Percentiles rank a stretch among this genome's conserved stretches.
These are phyloP conservation scores for Endomychus coccineus DNA, from an alignment of 2,888 invertebrate species.

Conservation along the genomic window DNA sequence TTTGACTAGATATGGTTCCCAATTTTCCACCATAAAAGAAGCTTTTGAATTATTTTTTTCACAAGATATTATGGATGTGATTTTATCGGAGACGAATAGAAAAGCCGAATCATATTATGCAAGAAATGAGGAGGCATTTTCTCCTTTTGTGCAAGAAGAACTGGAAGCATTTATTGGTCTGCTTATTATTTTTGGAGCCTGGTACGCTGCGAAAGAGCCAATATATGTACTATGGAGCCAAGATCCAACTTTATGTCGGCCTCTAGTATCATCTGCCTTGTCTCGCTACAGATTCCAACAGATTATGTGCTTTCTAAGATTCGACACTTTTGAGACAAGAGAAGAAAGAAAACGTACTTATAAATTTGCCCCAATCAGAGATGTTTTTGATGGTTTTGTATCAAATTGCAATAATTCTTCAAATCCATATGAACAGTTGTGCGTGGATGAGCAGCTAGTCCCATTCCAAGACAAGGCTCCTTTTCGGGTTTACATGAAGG, in stretches of 20 bases:
- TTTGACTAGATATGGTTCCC: conserved; percentile 8
- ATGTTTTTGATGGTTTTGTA: conserved; percentile 12
- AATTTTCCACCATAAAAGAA: conserved; percentile 7
- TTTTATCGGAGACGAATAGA: conserved; percentile 7
- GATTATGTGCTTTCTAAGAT: conserved; percentile 11
- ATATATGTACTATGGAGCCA: conserved; percentile 16
- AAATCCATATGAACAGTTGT: conserved; percentile 5
- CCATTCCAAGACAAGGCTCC: too few species aligned
- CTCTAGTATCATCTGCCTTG: conserved; percentile 17
- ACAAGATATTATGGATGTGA: conserved; percentile 7
- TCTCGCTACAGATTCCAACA: conserved; percentile 12
- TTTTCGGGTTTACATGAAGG: too few species aligned
- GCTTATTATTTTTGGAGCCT: conserved; percentile 18
- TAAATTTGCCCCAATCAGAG: conserved; percentile 12
- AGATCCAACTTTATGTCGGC: conserved; percentile 16
- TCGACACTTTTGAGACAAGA: conserved; percentile 15
- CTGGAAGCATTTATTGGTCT: conserved; percentile 8
- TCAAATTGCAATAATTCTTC: conserved; percentile 7
- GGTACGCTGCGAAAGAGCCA: conserved; percentile 11
- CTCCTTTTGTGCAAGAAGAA: conserved; percentile 5
- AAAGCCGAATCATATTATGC: conserved; percentile 5
- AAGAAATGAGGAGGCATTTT: conserved; percentile 1
- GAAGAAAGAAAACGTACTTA: conserved; percentile 12
- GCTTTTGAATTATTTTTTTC: conserved; percentile 6
- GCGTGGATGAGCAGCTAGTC: conserved; percentile 1